Base-by-base conservation (phyloP, 2,888 invertebrate species). In the Rapana venosa region DNA sequence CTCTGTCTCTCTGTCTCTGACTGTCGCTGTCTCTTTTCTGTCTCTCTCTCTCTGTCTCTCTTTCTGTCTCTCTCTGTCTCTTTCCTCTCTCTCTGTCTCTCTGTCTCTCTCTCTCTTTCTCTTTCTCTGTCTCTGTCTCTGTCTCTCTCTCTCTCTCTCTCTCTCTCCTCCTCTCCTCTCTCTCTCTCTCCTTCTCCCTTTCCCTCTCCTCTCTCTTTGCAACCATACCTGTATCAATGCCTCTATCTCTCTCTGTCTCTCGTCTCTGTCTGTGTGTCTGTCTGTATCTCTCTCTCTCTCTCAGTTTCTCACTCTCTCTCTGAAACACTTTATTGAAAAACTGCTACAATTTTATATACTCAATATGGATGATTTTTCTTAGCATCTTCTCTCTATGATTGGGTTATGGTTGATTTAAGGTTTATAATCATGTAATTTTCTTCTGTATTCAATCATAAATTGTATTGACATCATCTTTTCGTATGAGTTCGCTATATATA, bases 111-210 rank as follows among this genome's bases (percentile, higher is more conserved):
- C 61, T 61, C 61, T 74, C 22, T 74, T 6, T 26, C 74, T 26
- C 22, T 22, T 22, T 26, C 22, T 74, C 74, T 74, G 15, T 74
- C 74, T 74, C 74, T 74, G 15, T 74, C 74, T 74, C 74, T 74
- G 5, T 30, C 74, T 74, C 74, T 74, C 74, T 74, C 74, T 74
- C 32, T 17, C 32, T 35, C 13, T 30, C 30, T 30, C 30, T 26
- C 30, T n/a, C 30, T 77, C 30, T 30, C 30, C 17, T 15, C 17
- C 35, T 20, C 35, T 20, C 30, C n/a, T 30, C 30, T 30, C 56
- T 87, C 66, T 88, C 83, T 61, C 32, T 91, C 84, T 35, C 47
- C 32, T 66, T 87, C 35, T 86, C 61, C 79, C 79, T 56, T n/a
- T 47, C 56, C 90, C 26, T 86, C 26, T 56, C 58, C 83, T 58